Percentiles rank a stretch among this genome's conserved stretches.
Evolutionary conservation across 2,888 invertebrate genomes (phyloP).

Genomic region (Cyclophora punctaria): DNA sequence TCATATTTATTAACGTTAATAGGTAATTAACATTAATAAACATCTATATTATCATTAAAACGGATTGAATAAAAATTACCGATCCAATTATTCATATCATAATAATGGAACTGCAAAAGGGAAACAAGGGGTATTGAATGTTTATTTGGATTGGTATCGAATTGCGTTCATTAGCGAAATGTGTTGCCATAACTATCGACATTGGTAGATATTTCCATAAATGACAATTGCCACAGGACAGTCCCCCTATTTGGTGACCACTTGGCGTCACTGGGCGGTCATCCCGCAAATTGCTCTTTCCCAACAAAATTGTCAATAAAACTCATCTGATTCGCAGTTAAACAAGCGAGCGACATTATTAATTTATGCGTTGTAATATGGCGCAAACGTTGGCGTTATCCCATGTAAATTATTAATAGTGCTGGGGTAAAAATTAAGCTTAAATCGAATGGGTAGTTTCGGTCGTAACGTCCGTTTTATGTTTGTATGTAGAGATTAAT

Average conservation of each 20-base stretch:
- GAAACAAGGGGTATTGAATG: conserved; percentile 1
- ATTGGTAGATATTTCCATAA: conserved; percentile 44
- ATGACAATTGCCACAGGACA: conserved; percentile 46
- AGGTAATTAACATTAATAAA: too few relatives aligned
- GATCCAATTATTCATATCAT: too few relatives aligned
- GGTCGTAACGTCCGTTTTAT: conserved; percentile 65
- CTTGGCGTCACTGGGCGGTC: conserved; percentile 65
- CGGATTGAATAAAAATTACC: too few relatives aligned
- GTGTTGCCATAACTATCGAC: conserved; percentile 35
- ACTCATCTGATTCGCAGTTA: conserved; percentile 75
- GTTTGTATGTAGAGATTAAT: conserved; percentile 65
- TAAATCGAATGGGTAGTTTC: conserved; percentile 73
- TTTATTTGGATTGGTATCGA: conserved; percentile 19
- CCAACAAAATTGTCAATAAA: conserved; percentile 75
- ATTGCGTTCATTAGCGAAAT: conserved; percentile 22
- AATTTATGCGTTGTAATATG: conserved; percentile 75
- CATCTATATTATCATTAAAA: too few relatives aligned
- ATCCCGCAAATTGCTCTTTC: conserved; percentile 74
- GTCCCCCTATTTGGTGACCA: conserved; percentile 66
- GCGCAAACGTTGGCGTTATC: conserved; percentile 70
- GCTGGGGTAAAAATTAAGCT: conserved; percentile 74
- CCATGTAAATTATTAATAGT: conserved; percentile 74
- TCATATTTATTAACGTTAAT: too few relatives aligned
- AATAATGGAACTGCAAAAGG: too few relatives aligned
- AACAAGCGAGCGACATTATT: conserved; percentile 74